Conservation (phyloP, 2,888 invertebrate species). For the Drosophila mulleri region DNA sequence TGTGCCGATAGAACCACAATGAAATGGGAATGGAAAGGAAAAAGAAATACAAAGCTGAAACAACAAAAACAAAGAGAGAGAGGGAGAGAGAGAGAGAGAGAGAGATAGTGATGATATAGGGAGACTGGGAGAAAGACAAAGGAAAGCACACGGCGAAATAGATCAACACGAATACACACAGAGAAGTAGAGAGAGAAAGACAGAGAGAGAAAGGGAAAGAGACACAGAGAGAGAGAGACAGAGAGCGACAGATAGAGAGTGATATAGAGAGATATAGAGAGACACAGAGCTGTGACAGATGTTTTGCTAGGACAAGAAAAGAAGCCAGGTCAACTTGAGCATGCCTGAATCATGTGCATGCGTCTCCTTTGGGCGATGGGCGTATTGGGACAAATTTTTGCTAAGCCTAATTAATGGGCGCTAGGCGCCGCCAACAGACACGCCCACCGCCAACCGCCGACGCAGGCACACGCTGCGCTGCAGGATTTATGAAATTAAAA, state of each 20-base stretch:
- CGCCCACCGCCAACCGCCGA: constrained; percentile 19
- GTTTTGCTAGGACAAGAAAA: constrained; percentile 10
- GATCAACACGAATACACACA: too few species aligned
- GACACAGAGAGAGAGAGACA: constrained; percentile 23
- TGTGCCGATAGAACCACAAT: neutral
- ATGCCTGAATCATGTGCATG: constrained; percentile 39
- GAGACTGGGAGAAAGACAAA: neutral
- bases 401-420: constrained; percentile 74
- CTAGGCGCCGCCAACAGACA: constrained; percentile 23
- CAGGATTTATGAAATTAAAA: constrained; percentile 79
- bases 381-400: constrained; percentile 43
- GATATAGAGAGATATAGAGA: constrained; percentile 45
- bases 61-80: neutral
- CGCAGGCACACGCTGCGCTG: constrained; percentile 23
- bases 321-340: constrained; percentile 17
- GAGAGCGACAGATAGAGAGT: constrained; percentile 19
- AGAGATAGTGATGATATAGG: neutral
- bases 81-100: neutral
- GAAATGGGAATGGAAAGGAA: neutral
- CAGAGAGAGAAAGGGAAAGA: constrained; percentile 4
- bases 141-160: too few species aligned
- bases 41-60: neutral
- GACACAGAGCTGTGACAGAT: constrained; percentile 15
- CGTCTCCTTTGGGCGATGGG: constrained; percentile 17
- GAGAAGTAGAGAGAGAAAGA: neutral